Evolutionary conservation across 2,797 vertebrate species (phyloP), one percentile per base, ranked within the genome.

Genomic region (Chlorospingus semifuscus): DNA sequence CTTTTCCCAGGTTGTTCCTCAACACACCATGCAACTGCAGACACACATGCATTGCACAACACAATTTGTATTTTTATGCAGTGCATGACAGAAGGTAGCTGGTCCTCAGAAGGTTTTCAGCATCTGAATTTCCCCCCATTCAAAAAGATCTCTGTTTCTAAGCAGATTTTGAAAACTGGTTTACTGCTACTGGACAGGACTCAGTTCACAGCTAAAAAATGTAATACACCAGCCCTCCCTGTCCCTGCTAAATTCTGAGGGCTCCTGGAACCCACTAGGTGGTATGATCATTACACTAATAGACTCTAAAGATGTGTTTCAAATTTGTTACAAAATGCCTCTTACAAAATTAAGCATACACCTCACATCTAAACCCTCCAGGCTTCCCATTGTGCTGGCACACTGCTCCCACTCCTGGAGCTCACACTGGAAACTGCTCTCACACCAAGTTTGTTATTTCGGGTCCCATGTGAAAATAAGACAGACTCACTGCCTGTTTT

Each of bases 1-100:
- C 10, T 91, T 88, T 89, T 90, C 34, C 17, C 29, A 41, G 55
- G 18, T 12, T 63, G 15, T 55, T 87, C 13, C 29, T 83, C 75
- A 85, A 39, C 9, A 32, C 0, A 0, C 9, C 12, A 2, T 21
- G 49, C 20, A 84, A 15, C 11, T n/a, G 53, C 79, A 91, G 41
- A 16, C 14, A 36, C 22, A 36, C 5, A 23, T 4, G 17, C 17
- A 20, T 23, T 30, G 65, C 57, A 80, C 32, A 32, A 41, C 1
- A 1, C 5, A 30, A 13, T 30, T 71, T 60, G 41, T 19, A 24
- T 66, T 60, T 70, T 63, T 37, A 60, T 30, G 26, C 13, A 86
- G 17, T 12, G 15, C 23, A 15, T 52, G 56, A 44, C 8, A 66
- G 23, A 80, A 83, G 70, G 37, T 6, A 70, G 5, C 10, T 61